Evolutionary conservation across 2,113 vertebrate genomes (phyloP), one percentile per base, ranked within the genome.

Genomic region (Rhabdornis inornatus): DNA sequence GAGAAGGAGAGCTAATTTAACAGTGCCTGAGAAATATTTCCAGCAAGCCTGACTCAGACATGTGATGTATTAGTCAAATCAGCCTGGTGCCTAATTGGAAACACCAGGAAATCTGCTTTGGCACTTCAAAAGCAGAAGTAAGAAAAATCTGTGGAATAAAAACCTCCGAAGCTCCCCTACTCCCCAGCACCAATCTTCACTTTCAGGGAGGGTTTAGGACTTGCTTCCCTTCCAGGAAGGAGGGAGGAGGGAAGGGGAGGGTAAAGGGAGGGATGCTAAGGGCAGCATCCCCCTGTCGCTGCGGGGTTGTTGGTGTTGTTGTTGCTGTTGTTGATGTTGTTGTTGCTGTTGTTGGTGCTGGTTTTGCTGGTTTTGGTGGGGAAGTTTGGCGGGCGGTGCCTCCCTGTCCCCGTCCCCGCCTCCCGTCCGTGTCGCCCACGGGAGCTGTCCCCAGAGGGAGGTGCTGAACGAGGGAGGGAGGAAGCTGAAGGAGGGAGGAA

Each of bases 381-480:
- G 60, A 70, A 72, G 82, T 69, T 85, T 20, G 21, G 24, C 68
- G 53, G 49, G 87, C 23, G 71, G 49, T 11, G n/a, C 52, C n/a
- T 9, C 70, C 7, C 44, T 22, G 14, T 15, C 25, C 50, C 15
- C 15, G 45, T 52, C 27, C 9, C 50, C 47, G 18, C 53, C 83
- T 25, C 24, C 14, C 21, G 23, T 9, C 49, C 13, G 49, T 9
- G 49, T 9, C 49, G 9, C 50, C 50, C 50, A 3, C 35, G 30
- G 87, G 96, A 96, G 97, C 98, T 98, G 98, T 98, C 98, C 98
- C 74, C 96, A 33, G 97, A 94, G 97, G 98, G 98, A 97, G 98
- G 98, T 98, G 98, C 98, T 98, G 98, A 98, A 98, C 94, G 94
- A 9, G 25, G 50, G 94, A 90, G 95, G 84, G 94, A 90, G 95